phyloP scores from a whole-genome alignment of 2,888 invertebrate species.

The Diplazon laetatorius region DNA sequence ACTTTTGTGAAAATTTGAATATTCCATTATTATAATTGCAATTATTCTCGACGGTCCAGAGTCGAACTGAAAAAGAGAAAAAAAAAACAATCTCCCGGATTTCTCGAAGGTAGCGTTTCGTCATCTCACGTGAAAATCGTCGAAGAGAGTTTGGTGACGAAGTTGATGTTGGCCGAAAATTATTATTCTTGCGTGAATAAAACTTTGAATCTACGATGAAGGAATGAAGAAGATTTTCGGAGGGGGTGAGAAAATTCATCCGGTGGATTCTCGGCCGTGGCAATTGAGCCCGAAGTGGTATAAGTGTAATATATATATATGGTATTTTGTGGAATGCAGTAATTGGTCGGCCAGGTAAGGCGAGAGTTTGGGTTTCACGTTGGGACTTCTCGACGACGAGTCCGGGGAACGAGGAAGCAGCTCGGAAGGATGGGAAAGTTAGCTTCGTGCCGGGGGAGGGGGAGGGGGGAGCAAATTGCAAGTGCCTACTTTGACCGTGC shows the following conservation, averaged over 20 bases:
- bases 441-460: too few relatives aligned
- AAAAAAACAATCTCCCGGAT: constrained; percentile 7
- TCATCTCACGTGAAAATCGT: neutral
- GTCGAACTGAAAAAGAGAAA: neutral
- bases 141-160: neutral
- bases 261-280: constrained; percentile 4
- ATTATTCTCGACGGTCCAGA: neutral
- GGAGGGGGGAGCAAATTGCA: constrained; percentile 65
- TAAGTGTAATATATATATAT: too few relatives aligned
- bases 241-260: constrained; percentile 46
- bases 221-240: constrained; percentile 2
- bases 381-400: constrained; percentile 58
- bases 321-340: constrained; percentile 50
- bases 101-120: neutral
- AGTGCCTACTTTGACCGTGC: constrained; percentile 61
- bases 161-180: neutral
- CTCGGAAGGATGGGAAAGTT: constrained; percentile 38
- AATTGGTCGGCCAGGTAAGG: constrained; percentile 68
- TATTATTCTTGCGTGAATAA: constrained; percentile 3
- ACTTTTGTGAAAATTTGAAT: constrained; percentile 12
- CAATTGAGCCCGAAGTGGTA: neutral
- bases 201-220: constrained; percentile 3
- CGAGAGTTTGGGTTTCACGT: constrained; percentile 57
- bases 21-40: constrained; percentile 1
- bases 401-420: constrained; percentile 38